phyloP scores from a whole-genome alignment of 1,140 invertebrate species.

The Drosophila kurseongensis region DNA sequence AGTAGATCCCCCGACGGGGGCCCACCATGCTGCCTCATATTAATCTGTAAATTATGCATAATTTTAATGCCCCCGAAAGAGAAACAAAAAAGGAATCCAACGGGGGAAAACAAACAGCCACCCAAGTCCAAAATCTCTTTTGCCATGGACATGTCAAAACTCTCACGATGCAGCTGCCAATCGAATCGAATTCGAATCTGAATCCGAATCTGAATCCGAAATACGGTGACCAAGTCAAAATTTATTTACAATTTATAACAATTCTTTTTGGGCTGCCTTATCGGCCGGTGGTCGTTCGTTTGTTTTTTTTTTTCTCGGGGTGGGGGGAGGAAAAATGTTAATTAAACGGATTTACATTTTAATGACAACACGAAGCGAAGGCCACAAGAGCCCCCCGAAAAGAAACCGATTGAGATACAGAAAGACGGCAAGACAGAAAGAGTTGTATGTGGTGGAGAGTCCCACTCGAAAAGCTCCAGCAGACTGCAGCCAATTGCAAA shows the following conservation, averaged over 20 bases:
- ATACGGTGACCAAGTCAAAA: slow-evolving; percentile 45
- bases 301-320: background rate
- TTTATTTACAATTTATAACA: slow-evolving; percentile 81
- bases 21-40: slow-evolving; percentile 52
- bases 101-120: slow-evolving; percentile 43
- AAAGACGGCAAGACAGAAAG: slow-evolving; percentile 21
- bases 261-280: slow-evolving; percentile 56
- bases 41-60: slow-evolving; percentile 81
- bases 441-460: slow-evolving; percentile 19
- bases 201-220: slow-evolving; percentile 36
- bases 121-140: slow-evolving; percentile 40
- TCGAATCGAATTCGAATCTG: slow-evolving; percentile 20
- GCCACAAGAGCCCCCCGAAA: slow-evolving; percentile 26
- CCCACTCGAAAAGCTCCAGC: background rate
- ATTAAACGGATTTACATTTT: slow-evolving; percentile 82
- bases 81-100: slow-evolving; percentile 23
- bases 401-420: slow-evolving; percentile 62
- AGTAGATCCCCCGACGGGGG: slow-evolving; percentile 11
- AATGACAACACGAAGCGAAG: slow-evolving; percentile 76
- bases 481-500: slow-evolving; percentile 70
- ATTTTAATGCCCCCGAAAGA: slow-evolving; percentile 56
- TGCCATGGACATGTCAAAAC: slow-evolving; percentile 46
- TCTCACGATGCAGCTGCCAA: slow-evolving; percentile 45
- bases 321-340: slow-evolving; percentile 59
- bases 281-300: slow-evolving; percentile 63